phyloP scores from a whole-genome alignment of 2,888 invertebrate genomes.

The Acrocera orbiculus region DNA sequence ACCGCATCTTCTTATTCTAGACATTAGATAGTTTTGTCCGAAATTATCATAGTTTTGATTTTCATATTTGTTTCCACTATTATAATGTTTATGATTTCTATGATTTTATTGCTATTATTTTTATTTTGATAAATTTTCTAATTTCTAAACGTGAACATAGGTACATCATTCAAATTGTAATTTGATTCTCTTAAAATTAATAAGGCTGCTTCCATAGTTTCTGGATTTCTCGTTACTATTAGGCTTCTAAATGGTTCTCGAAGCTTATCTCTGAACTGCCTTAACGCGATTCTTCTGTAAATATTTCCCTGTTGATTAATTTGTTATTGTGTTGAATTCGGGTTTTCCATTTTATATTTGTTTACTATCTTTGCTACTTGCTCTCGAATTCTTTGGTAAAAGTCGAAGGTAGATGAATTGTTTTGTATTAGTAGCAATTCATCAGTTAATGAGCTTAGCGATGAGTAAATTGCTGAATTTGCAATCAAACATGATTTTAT shows the following conservation, averaged over 20 bases:
- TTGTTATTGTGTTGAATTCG: not conserved
- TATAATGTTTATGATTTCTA: no score
- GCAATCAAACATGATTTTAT: not conserved
- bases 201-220: not conserved
- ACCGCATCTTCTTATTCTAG: slow-evolving; percentile 2
- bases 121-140: not conserved
- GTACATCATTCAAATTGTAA: not conserved
- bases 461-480: not conserved
- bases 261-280: not conserved
- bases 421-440: not conserved
- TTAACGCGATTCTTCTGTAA: not conserved
- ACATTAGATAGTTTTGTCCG: not conserved
- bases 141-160: no score
- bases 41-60: slow-evolving; percentile 2
- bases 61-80: not conserved
- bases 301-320: not conserved
- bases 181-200: not conserved
- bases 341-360: not conserved
- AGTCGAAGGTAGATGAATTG: not conserved
- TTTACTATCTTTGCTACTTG: slow-evolving; percentile 1
- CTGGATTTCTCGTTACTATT: not conserved
- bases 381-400: slow-evolving; percentile 1
- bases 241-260: not conserved
- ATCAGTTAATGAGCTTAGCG: not conserved
- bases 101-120: no score